Base-by-base conservation (phyloP, 2,113 vertebrate genomes). In the Coptodon bakossiorum region DNA sequence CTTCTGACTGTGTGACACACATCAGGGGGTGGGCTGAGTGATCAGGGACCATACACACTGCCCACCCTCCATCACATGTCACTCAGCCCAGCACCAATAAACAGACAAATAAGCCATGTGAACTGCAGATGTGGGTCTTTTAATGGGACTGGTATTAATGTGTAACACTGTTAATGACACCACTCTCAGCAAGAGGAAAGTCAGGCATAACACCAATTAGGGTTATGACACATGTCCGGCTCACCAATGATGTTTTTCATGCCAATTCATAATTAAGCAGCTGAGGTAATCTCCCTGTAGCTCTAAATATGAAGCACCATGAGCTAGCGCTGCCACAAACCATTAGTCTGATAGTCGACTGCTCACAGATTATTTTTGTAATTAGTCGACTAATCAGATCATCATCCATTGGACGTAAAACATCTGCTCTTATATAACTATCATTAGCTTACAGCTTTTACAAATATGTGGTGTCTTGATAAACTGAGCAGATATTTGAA, bases 41-140 rank as follows among this genome's bases (percentile, higher is more conserved):
- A 73, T 13, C 29, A 38, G 9, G 27, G 50, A 56, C 12, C 19
- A 27, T 0, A 0, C 31, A 34, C 19, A 53, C 2, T 0, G 3
- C 53, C 27, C 11, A 22, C 12, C 24, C 24, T 63, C 54, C 17
- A 76, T 57, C 83, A 57, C 1, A 29, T 9, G 29, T 80, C 29
- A 36, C 76, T 14, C 0, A 19, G 9, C 48, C 2, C 27, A 36
- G 43, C 43, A 6, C 50, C 27, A 78, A 31, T 31, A 22, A 68
- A 68, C 63, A 38, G 61, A 36, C 9, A 38, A 66, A 63, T 36
- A 19, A 48, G 0, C 24, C 43, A 3, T 16, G 36, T 16, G 13
- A 27, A 0, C n/a, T 45, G 45, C 3, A 27, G 22, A 45, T 0
- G 40, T 66, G 59, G 16, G 34, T 17, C 14, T 73, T 43, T 40